Conservation (phyloP, 2,113 vertebrate genomes). For the Mirounga angustirostris region DNA sequence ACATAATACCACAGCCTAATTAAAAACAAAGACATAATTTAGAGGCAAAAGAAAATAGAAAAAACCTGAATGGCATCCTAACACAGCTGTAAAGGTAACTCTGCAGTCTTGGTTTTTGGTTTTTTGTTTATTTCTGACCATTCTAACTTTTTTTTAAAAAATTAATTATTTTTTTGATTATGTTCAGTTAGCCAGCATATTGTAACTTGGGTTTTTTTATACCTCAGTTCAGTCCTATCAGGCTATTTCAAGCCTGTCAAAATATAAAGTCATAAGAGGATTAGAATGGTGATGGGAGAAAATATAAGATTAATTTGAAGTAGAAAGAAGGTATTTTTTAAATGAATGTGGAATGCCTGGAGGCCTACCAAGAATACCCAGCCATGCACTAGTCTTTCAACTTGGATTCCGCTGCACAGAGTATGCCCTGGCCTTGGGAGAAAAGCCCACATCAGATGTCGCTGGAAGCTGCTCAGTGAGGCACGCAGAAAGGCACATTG, state of each 20-base stretch:
- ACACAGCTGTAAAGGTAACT: slow-evolving; percentile 32
- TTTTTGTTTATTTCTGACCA: slow-evolving; percentile 67
- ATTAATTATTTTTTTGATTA: background rate
- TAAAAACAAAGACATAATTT: slow-evolving; percentile 60
- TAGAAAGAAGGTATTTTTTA: slow-evolving; percentile 76
- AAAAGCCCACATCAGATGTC: slow-evolving; percentile 83
- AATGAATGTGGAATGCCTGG: slow-evolving; percentile 72
- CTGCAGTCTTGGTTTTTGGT: background rate
- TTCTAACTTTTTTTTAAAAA: background rate
- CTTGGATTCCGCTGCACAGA: slow-evolving; percentile 60
- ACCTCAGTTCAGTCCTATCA: slow-evolving; percentile 62
- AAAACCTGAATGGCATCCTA: background rate
- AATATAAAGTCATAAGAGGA: slow-evolving; percentile 71
- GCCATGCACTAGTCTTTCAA: slow-evolving; percentile 57
- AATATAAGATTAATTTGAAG: slow-evolving; percentile 75
- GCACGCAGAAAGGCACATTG: slow-evolving; percentile 83
- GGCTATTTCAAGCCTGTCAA: slow-evolving; percentile 75
- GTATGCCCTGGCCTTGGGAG: slow-evolving; percentile 82
- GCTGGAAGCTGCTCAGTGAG: slow-evolving; percentile 86
- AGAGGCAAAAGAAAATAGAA: background rate
- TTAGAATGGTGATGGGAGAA: slow-evolving; percentile 56
- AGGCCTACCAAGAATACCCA: slow-evolving; percentile 58
- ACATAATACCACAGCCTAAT: slow-evolving; percentile 50
- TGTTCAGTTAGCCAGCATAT: background rate
- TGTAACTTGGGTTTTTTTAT: slow-evolving; percentile 23